Evolutionary conservation across 2,888 invertebrate genomes (phyloP).

Genomic region (Pyrocoelia pectoralis): DNA sequence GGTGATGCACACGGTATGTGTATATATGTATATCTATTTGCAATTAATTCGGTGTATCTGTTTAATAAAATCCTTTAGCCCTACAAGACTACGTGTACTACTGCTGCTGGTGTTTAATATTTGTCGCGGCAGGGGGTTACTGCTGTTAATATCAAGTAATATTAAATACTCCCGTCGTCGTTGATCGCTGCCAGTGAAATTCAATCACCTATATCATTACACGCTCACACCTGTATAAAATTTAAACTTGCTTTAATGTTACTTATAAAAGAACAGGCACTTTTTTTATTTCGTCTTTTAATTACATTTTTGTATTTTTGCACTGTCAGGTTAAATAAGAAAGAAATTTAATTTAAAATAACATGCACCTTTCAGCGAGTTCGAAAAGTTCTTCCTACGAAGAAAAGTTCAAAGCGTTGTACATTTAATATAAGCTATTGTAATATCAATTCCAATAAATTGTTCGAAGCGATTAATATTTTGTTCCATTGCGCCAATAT

Average conservation of each 20-base stretch:
- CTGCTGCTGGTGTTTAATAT: slow-evolving; percentile 43
- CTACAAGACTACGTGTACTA: slow-evolving; percentile 26
- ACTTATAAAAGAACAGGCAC: neutral
- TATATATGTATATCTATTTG: slow-evolving; percentile 25
- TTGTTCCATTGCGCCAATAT: no score
- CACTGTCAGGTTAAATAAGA: neutral
- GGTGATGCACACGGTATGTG: slow-evolving; percentile 14
- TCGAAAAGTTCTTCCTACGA: neutral
- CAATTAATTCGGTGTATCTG: slow-evolving; percentile 33
- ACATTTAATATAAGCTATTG: no score
- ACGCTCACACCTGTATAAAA: slow-evolving; percentile 7
- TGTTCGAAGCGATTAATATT: no score
- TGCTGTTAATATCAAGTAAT: slow-evolving; percentile 41
- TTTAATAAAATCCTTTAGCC: slow-evolving; percentile 31
- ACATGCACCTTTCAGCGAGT: neutral
- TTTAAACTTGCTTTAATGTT: slow-evolving; percentile 5
- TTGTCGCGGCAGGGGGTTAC: slow-evolving; percentile 38
- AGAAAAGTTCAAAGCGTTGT: no score
- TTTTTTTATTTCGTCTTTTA: neutral
- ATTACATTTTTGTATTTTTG: neutral
- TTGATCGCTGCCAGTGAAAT: slow-evolving; percentile 41
- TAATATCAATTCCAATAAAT: no score
- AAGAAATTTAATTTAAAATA: neutral
- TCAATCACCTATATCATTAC: slow-evolving; percentile 37
- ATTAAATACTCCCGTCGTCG: slow-evolving; percentile 39